phyloP scores from a whole-genome alignment of 2,113 vertebrate genomes.

The Laterallus jamaicensis region DNA sequence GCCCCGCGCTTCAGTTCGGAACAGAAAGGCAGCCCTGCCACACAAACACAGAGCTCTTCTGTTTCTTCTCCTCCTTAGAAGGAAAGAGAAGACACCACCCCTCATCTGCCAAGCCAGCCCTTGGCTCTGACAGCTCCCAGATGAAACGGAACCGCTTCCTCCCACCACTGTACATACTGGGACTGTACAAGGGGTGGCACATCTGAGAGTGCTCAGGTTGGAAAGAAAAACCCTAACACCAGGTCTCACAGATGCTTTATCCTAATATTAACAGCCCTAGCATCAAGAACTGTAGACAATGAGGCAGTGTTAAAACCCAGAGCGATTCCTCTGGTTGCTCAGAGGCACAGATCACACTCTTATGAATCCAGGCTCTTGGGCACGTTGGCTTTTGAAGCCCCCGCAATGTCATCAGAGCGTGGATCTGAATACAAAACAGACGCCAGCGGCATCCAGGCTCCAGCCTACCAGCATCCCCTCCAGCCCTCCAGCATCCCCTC shows the following conservation, averaged over 20 bases:
- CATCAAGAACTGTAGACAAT: background rate
- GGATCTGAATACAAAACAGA: background rate
- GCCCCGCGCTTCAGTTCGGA: background rate
- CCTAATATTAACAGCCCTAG: background rate
- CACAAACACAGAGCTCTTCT: background rate
- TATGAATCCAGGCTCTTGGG: background rate
- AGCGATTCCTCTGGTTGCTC: background rate
- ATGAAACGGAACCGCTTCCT: background rate
- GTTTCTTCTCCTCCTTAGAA: background rate
- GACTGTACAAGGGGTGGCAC: background rate
- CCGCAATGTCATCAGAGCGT: background rate
- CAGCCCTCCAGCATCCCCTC: background rate
- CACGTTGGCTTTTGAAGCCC: background rate
- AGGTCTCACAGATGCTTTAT: background rate
- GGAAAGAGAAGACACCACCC: background rate
- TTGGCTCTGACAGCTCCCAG: background rate
- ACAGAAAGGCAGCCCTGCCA: background rate
- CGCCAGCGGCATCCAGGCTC: background rate
- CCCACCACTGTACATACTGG: fast-evolving
- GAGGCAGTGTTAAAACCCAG: background rate
- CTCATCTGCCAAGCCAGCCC: background rate
- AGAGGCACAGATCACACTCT: too few relatives aligned
- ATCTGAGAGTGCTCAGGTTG: background rate
- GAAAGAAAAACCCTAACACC: background rate
- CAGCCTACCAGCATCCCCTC: background rate